These are phyloP conservation scores for Toxotes chatareus DNA, from an alignment of 2,113 vertebrate species.

Conservation along the genomic window DNA sequence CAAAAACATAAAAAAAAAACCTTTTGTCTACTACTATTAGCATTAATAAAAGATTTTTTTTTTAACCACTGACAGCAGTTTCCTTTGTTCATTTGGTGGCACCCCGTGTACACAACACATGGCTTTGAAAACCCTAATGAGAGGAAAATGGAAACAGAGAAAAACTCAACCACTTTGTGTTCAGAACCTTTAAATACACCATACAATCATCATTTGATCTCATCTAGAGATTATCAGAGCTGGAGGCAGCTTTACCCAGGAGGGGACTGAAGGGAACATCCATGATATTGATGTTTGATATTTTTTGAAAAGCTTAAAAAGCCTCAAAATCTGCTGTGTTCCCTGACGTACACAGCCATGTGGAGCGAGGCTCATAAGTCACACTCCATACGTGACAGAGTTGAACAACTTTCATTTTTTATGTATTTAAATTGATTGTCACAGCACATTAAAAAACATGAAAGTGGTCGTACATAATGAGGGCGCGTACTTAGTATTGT, in stretches of 20 bases:
- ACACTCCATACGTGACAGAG: background rate
- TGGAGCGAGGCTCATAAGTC: background rate
- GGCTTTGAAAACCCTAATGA: background rate
- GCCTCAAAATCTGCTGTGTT: background rate
- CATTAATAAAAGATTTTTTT: background rate
- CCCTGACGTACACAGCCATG: background rate
- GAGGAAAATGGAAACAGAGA: background rate
- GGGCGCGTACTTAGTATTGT: background rate
- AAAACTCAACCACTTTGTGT: background rate
- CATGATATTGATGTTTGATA: background rate
- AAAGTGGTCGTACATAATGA: background rate
- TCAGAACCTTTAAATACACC: background rate
- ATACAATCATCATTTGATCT: background rate
- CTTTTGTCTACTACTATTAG: too few relatives aligned
- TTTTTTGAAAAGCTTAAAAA: background rate
- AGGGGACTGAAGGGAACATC: background rate
- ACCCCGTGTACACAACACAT: background rate
- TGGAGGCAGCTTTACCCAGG: conserved; percentile 1
- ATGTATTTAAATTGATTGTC: background rate
- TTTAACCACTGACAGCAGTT: background rate
- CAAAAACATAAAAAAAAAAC: background rate
- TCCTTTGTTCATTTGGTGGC: background rate
- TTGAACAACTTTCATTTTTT: background rate
- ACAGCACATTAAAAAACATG: background rate
- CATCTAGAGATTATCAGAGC: conserved; percentile 7